Percentiles rank a stretch among this genome's conserved stretches.
phyloP scores from a whole-genome alignment of 2,113 vertebrate species.

The Danionella cerebrum region DNA sequence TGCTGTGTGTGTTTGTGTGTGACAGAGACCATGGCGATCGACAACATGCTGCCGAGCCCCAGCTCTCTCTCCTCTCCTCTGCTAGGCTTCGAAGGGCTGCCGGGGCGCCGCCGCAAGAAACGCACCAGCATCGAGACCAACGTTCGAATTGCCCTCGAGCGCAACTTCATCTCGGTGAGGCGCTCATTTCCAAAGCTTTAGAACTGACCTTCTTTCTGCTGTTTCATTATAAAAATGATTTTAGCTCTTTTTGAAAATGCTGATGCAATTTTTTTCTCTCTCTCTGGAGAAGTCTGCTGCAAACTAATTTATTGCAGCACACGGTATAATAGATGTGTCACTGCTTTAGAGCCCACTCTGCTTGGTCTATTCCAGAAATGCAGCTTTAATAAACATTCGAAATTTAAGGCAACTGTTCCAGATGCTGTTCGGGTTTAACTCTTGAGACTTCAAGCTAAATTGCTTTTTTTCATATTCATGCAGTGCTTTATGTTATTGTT shows the following conservation, averaged over 20 bases:
- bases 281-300: not conserved
- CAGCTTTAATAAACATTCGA: too few species aligned
- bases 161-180: slow-evolving; percentile 78
- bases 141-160: slow-evolving; percentile 80
- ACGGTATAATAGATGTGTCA: not conserved
- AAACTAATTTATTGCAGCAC: not conserved
- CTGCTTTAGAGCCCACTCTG: too few species aligned
- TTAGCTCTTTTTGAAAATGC: slow-evolving; percentile 8
- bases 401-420: too few species aligned
- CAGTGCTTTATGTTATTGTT: too few species aligned
- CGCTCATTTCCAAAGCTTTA: not conserved
- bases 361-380: too few species aligned
- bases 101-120: slow-evolving; percentile 84
- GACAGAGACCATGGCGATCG: slow-evolving; percentile 85
- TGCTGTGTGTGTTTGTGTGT: not conserved
- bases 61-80: slow-evolving; percentile 77
- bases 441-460: too few species aligned
- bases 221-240: slow-evolving; percentile 1
- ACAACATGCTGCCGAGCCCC: slow-evolving; percentile 83
- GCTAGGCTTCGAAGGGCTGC: slow-evolving; percentile 77
- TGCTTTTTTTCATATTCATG: too few species aligned
- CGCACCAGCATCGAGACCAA: slow-evolving; percentile 93
- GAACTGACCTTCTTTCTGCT: not conserved
- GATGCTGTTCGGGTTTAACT: too few species aligned
- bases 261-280: not conserved